phyloP scores from a whole-genome alignment of 2,888 invertebrate species.

The Diarsia dahlii region DNA sequence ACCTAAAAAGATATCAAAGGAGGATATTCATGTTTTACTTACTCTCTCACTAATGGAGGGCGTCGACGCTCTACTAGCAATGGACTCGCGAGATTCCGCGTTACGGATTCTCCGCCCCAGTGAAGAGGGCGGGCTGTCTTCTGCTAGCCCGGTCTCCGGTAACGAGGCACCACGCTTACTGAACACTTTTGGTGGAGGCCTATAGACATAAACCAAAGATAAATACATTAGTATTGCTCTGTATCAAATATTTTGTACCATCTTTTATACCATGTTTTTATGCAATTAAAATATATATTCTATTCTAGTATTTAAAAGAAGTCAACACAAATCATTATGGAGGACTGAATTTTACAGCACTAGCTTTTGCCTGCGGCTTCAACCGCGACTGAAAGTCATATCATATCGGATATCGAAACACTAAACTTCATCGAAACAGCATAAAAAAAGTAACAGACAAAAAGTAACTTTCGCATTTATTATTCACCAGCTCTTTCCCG shows the following conservation, averaged over 20 bases:
- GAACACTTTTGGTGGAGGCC: constrained; percentile 92
- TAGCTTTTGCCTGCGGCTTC: not conserved
- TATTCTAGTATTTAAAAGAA: constrained; percentile 13
- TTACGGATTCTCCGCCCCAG: constrained; percentile 84
- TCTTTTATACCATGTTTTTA: too few species aligned
- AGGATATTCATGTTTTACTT: constrained; percentile 59
- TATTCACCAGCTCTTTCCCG: not conserved
- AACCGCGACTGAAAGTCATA: not conserved
- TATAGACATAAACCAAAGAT: constrained; percentile 64
- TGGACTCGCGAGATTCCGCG: constrained; percentile 88
- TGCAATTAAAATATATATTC: too few species aligned
- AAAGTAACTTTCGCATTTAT: not conserved
- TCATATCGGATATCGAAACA: too few species aligned
- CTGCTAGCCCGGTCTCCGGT: constrained; percentile 90
- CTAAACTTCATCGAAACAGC: not conserved
- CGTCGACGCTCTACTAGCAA: constrained; percentile 88
- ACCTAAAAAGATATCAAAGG: not conserved
- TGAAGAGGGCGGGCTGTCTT: constrained; percentile 89
- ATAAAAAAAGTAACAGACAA: not conserved
- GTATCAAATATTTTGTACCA: too few species aligned
- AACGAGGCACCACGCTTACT: constrained; percentile 89
- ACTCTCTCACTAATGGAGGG: constrained; percentile 89
- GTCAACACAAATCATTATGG: not conserved
- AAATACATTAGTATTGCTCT: constrained; percentile 21
- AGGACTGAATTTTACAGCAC: not conserved